phyloP scores from a whole-genome alignment of 2,888 invertebrate species.

The Andrena marginata region DNA sequence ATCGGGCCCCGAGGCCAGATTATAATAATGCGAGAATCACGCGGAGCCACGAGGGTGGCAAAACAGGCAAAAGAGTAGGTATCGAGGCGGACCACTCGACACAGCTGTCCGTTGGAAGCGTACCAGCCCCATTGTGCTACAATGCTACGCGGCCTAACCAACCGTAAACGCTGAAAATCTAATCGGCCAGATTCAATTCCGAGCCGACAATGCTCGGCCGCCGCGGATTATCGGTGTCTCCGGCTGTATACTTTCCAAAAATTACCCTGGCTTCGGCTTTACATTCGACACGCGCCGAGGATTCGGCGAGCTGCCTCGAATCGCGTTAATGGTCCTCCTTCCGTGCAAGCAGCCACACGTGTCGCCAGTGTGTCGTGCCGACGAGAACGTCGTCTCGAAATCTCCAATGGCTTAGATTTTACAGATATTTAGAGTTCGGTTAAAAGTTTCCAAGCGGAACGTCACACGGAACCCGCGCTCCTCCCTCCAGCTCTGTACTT shows the following conservation, averaged over 20 bases:
- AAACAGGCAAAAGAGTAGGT: constrained; percentile 38
- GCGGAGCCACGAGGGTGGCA: constrained; percentile 65
- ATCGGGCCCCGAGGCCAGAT: constrained; percentile 79
- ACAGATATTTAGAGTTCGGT: neutral
- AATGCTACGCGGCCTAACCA: constrained; percentile 76
- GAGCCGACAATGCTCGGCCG: constrained; percentile 63
- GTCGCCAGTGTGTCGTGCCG: neutral
- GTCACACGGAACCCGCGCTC: too few species aligned
- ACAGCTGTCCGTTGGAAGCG: constrained; percentile 71
- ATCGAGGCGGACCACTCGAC: constrained; percentile 61
- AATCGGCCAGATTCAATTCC: constrained; percentile 85
- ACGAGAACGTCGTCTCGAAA: neutral
- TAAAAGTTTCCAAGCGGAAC: too few species aligned
- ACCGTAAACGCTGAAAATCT: constrained; percentile 83
- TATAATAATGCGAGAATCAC: constrained; percentile 80
- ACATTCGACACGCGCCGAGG: constrained; percentile 72
- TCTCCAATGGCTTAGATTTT: neutral
- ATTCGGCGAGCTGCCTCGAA: constrained; percentile 59
- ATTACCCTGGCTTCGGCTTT: constrained; percentile 71
- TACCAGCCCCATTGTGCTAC: constrained; percentile 68
- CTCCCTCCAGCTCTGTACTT: too few species aligned
- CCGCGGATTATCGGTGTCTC: constrained; percentile 64
- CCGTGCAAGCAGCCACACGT: neutral
- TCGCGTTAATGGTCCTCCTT: constrained; percentile 51
- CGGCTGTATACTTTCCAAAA: constrained; percentile 73